These are phyloP conservation scores for Lepus timidus DNA, from an alignment of 2,113 vertebrate genomes.

Conservation along the genomic window DNA sequence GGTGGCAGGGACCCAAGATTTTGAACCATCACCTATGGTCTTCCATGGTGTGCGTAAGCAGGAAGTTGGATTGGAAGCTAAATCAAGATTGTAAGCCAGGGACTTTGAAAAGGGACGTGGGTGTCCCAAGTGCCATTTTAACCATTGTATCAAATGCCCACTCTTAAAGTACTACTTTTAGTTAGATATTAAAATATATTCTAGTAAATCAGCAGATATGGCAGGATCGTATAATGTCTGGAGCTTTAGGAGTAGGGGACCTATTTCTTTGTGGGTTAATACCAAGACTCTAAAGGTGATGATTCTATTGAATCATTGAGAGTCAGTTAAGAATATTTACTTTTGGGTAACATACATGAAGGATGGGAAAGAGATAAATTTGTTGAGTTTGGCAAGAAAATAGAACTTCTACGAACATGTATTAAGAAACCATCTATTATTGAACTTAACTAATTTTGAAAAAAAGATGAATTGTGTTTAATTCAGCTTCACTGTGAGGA, in stretches of 20 bases:
- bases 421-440: not conserved
- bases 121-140: no score
- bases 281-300: not conserved
- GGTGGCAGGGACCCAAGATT: no score
- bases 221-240: not conserved
- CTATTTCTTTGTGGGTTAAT: not conserved
- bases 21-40: no score
- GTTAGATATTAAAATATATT: not conserved
- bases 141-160: no score
- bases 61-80: no score
- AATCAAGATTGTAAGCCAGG: no score
- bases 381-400: not conserved
- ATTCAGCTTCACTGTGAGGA: slow-evolving; percentile 41
- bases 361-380: not conserved
- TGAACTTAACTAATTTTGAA: slow-evolving; percentile 29
- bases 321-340: not conserved
- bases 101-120: no score
- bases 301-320: not conserved
- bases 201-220: not conserved
- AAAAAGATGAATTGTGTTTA: slow-evolving; percentile 21
- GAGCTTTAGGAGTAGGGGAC: not conserved
- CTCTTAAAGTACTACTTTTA: not conserved
- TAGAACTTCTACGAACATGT: not conserved
- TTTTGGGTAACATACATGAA: not conserved
- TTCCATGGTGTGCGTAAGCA: no score